phyloP scores from a whole-genome alignment of 1,140 invertebrate species.

The Sycobia sp. region DNA sequence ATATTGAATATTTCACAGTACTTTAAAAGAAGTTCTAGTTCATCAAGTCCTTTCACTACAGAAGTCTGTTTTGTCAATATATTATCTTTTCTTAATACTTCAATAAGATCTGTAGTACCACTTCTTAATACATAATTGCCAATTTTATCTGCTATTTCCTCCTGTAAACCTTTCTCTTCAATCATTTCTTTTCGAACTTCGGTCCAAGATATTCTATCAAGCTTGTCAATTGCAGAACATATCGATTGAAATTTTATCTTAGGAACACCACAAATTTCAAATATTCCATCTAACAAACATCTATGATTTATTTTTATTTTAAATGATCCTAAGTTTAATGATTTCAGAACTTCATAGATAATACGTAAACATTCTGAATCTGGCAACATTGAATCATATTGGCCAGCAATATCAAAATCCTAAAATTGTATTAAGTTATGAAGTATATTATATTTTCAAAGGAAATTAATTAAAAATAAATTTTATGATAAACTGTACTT shows the following conservation, averaged over 20 bases:
- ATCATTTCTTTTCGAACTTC: constrained; percentile 96
- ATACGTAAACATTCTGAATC: constrained; percentile 97
- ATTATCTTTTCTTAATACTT: constrained; percentile 74
- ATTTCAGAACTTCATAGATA: constrained; percentile 84
- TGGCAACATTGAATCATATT: constrained; percentile 94
- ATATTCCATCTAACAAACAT: constrained; percentile 93
- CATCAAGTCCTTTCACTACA: constrained; percentile 75
- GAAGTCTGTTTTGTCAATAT: constrained; percentile 69
- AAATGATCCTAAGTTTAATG: constrained; percentile 85
- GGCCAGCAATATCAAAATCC: constrained; percentile 99
- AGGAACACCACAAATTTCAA: constrained; percentile 93
- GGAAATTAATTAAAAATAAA: too few relatives aligned
- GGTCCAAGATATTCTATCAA: constrained; percentile 95
- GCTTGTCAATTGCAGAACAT: constrained; percentile 98
- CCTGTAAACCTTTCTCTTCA: constrained; percentile 86
- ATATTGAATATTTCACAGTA: constrained; percentile 86
- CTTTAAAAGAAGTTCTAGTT: constrained; percentile 83
- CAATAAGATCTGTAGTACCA: constrained; percentile 79
- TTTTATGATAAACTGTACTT: too few relatives aligned
- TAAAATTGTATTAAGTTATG: constrained; percentile 60
- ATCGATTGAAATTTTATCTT: constrained; percentile 87
- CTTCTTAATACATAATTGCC: constrained; percentile 85
- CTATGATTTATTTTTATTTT: constrained; percentile 96
- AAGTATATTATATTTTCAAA: too few relatives aligned
- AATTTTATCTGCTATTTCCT: constrained; percentile 84